Conservation (phyloP, 2,888 invertebrate species). For the Drosophila gaucha region DNA sequence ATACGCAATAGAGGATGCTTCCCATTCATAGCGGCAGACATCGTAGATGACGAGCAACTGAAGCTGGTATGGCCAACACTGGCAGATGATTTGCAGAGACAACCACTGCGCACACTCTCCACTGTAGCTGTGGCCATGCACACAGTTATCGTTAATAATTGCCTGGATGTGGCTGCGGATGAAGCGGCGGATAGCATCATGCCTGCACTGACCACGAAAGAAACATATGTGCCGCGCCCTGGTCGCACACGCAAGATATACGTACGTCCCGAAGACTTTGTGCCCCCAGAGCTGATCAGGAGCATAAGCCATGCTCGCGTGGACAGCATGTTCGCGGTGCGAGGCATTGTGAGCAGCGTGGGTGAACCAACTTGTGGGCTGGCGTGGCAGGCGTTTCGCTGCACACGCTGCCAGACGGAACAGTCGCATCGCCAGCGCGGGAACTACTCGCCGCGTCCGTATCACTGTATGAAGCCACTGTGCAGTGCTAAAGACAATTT, state of each 20-base stretch:
- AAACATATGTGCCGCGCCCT: slow-evolving; percentile 55
- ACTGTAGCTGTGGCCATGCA: slow-evolving; percentile 91
- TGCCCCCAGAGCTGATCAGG: slow-evolving; percentile 87
- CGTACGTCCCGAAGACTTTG: slow-evolving; percentile 88
- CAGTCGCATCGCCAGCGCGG: slow-evolving; percentile 88
- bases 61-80: slow-evolving; percentile 88
- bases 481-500: slow-evolving; percentile 84
- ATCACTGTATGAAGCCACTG: slow-evolving; percentile 63
- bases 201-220: slow-evolving; percentile 10
- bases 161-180: slow-evolving; percentile 39
- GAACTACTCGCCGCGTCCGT: slow-evolving; percentile 58
- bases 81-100: slow-evolving; percentile 87
- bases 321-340: slow-evolving; percentile 91
- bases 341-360: slow-evolving; percentile 94
- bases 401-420: slow-evolving; percentile 81
- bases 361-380: slow-evolving; percentile 90
- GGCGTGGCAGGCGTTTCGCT: slow-evolving; percentile 89
- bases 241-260: slow-evolving; percentile 79
- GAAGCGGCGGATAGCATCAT: slow-evolving; percentile 25
- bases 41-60: slow-evolving; percentile 87
- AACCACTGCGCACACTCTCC: slow-evolving; percentile 89
- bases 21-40: slow-evolving; percentile 86
- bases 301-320: slow-evolving; percentile 83
- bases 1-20: slow-evolving; percentile 69
- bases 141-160: slow-evolving; percentile 55